These are phyloP conservation scores for Dreissena rostriformis DNA, from an alignment of 1,140 invertebrate species.

Conservation along the genomic window DNA sequence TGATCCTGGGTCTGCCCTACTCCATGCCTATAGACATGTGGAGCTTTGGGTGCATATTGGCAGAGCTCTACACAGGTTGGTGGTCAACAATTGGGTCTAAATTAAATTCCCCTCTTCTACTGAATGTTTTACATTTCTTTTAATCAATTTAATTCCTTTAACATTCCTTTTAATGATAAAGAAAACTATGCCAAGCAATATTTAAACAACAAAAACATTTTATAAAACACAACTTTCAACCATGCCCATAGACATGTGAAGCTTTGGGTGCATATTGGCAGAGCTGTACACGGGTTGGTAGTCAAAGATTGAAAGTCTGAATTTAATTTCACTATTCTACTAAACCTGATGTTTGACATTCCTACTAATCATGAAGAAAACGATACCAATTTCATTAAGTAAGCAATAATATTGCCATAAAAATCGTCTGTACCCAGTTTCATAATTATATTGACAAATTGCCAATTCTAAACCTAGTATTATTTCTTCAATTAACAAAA, in stretches of 20 bases:
- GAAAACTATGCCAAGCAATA: no score
- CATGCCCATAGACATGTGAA: conserved; percentile 92
- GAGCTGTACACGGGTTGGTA: conserved; percentile 89
- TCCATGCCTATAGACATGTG: conserved; percentile 94
- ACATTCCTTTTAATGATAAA: no score
- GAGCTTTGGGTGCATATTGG: conserved; percentile 96
- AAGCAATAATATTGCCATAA: no score
- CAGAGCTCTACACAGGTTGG: conserved; percentile 90
- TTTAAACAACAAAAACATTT: no score
- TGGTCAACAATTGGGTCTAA: not conserved
- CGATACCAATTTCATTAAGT: no score
- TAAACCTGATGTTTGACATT: not conserved
- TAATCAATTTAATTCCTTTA: not conserved
- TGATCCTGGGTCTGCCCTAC: conserved; percentile 86
- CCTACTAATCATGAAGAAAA: no score
- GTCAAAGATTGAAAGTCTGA: not conserved
- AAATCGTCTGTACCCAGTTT: no score
- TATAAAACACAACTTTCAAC: no score
- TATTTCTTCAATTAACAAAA: no score
- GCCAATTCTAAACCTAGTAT: no score
- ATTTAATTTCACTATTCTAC: not conserved
- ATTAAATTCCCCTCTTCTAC: not conserved
- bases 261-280: conserved; percentile 97
- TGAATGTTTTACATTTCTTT: not conserved
- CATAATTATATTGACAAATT: no score